These are phyloP conservation scores for Ploceus nigricollis DNA, from an alignment of 2,113 vertebrate species.

Conservation along the genomic window DNA sequence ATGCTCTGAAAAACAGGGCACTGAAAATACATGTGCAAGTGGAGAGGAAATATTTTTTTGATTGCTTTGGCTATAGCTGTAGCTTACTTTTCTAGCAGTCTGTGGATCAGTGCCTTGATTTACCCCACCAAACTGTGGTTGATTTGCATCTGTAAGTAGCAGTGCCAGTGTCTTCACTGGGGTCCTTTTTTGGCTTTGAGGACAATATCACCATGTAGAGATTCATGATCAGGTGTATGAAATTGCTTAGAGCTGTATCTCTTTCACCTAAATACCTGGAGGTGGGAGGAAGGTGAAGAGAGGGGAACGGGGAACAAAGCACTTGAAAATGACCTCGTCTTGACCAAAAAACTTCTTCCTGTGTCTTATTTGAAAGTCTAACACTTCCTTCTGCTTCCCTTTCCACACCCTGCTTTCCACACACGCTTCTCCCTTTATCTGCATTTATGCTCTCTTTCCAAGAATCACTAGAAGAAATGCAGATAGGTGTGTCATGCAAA, in stretches of 20 bases:
- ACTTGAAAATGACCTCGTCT: background rate
- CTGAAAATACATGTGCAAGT: background rate
- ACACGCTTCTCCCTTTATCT: background rate
- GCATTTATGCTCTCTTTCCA: slow-evolving; percentile 2
- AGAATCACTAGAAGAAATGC: slow-evolving; percentile 26
- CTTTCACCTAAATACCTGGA: background rate
- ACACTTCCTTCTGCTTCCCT: background rate
- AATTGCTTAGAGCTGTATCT: background rate
- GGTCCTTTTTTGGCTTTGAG: background rate
- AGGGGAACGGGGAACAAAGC: background rate
- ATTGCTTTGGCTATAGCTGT: background rate
- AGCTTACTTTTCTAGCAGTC: background rate
- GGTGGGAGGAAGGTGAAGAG: background rate
- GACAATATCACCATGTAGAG: background rate
- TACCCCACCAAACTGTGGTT: background rate
- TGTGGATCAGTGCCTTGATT: background rate
- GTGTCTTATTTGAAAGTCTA: background rate
- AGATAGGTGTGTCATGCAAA: slow-evolving; percentile 40
- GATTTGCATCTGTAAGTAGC: background rate
- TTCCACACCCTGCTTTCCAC: background rate
- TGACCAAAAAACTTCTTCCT: background rate
- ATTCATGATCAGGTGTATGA: background rate
- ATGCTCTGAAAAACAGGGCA: background rate
- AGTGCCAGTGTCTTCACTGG: background rate
- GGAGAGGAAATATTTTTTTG: background rate